Conservation (phyloP, 2,113 vertebrate genomes). For the Scomber colias region DNA sequence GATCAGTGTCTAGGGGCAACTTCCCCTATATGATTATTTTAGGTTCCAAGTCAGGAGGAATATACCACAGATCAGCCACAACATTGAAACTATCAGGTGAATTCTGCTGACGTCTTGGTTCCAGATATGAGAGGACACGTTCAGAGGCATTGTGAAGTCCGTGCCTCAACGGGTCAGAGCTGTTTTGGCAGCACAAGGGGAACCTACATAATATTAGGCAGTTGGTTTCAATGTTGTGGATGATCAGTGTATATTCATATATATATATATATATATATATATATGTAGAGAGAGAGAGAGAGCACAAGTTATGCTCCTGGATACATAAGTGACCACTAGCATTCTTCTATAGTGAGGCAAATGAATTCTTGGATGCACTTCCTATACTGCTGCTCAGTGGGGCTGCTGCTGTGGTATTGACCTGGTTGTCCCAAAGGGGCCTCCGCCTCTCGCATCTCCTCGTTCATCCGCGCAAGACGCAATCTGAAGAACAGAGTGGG, state of each 20-base stretch:
- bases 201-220: too few species aligned
- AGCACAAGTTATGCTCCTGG: conserved; percentile 23
- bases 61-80: background rate
- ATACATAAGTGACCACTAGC: conserved; percentile 71
- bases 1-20: conserved; percentile 66
- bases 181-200: too few species aligned
- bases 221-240: too few species aligned
- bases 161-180: too few species aligned
- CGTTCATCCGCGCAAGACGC: conserved; percentile 97
- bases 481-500: conserved; percentile 82
- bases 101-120: too few species aligned
- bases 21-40: conserved; percentile 27
- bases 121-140: too few species aligned
- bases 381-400: conserved; percentile 97
- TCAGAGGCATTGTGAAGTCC: too few species aligned
- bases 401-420: conserved; percentile 95
- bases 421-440: conserved; percentile 96
- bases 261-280: background rate
- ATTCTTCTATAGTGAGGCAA: conserved; percentile 88
- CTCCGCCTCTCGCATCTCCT: conserved; percentile 98
- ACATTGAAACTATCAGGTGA: too few species aligned
- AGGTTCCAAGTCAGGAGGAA: conserved; percentile 37
- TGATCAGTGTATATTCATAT: background rate
- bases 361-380: conserved; percentile 99
- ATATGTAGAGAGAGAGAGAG: background rate